A percentile compares a stretch with the other conserved stretches of the same genome.
These are phyloP conservation scores for Battus philenor DNA, from an alignment of 1,140 invertebrate genomes.

Conservation along the genomic window DNA sequence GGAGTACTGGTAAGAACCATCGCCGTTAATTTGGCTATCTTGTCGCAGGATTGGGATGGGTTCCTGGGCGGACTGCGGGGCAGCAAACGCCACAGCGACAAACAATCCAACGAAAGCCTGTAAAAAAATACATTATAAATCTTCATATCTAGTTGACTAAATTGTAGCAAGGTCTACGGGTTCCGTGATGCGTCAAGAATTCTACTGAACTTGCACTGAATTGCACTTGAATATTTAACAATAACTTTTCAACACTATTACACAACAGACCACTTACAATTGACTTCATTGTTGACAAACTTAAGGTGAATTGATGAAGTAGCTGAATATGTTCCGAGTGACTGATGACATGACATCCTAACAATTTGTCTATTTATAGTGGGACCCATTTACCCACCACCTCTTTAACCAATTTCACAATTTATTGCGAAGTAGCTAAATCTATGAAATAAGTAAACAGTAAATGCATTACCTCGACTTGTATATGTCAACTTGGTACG, in stretches of 20 bases:
- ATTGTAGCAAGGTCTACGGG: too few species aligned
- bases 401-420: constrained; percentile 55
- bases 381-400: constrained; percentile 48
- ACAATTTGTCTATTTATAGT: constrained; percentile 65
- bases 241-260: too few species aligned
- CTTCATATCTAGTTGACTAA: constrained; percentile 12
- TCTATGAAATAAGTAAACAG: constrained; percentile 73
- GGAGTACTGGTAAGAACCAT: constrained; percentile 65
- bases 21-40: constrained; percentile 63
- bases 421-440: constrained; percentile 60
- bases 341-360: constrained; percentile 57
- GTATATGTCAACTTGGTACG: constrained; percentile 56
- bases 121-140: constrained; percentile 26
- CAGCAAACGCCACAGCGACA: constrained; percentile 44
- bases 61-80: constrained; percentile 48
- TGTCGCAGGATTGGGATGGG: constrained; percentile 63
- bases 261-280: constrained; percentile 71
- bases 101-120: constrained; percentile 56
- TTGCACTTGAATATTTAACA: too few species aligned
- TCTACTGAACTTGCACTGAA: too few species aligned
- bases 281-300: constrained; percentile 52
- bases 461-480: constrained; percentile 63
- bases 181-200: too few species aligned
- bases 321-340: constrained; percentile 35
- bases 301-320: constrained; percentile 27